Percentiles rank a stretch among this genome's conserved stretches.
Evolutionary conservation across 2,113 vertebrate species (phyloP).

Genomic region (Muntiacus muntjak): DNA sequence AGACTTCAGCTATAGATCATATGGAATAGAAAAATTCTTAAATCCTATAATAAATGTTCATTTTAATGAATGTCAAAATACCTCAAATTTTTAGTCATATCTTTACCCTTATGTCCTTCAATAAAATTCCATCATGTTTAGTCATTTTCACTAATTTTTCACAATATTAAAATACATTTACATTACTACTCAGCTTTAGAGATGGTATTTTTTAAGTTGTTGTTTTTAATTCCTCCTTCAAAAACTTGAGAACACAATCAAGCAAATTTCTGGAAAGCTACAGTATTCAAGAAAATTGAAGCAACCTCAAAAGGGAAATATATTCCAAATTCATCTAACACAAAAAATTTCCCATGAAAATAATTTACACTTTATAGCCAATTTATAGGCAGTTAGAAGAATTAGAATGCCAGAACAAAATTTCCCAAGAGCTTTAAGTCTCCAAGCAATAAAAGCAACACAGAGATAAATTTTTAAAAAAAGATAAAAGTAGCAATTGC

Average conservation of each 20-base stretch:
- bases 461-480: background rate
- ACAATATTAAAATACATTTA: background rate
- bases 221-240: conserved; percentile 18
- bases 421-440: background rate
- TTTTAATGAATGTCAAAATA: background rate
- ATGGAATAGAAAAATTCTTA: background rate
- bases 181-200: background rate
- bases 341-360: conserved; percentile 28
- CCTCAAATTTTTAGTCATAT: background rate
- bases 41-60: background rate
- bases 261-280: background rate
- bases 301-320: background rate
- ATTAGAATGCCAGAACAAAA: conserved; percentile 15
- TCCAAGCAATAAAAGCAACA: conserved; percentile 45
- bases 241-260: background rate
- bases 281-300: background rate
- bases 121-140: background rate
- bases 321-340: background rate
- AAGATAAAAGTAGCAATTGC: background rate
- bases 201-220: background rate
- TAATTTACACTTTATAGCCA: conserved; percentile 12
- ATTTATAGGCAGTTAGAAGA: background rate
- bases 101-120: background rate
- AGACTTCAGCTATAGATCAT: background rate
- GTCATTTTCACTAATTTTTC: background rate